Evolutionary conservation across 2,888 invertebrate genomes (phyloP).

Genomic region (Lithophane ornitopus): DNA sequence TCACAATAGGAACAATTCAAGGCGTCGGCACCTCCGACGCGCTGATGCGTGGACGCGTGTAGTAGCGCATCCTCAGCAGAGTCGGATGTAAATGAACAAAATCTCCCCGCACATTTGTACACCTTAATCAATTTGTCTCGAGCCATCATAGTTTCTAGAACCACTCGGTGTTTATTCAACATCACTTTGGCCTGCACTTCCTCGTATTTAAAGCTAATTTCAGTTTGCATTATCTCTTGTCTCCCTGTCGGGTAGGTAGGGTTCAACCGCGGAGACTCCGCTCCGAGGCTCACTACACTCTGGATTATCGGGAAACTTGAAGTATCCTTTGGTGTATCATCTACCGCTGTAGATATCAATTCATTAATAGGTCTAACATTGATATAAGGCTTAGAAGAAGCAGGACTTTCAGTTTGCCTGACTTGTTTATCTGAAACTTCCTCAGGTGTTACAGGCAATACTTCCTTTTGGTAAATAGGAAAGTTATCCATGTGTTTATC

Average conservation of each 20-base stretch:
- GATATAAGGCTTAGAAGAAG: constrained; percentile 72
- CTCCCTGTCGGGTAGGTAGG: constrained; percentile 65
- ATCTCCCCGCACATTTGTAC: constrained; percentile 86
- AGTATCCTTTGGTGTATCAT: constrained; percentile 40
- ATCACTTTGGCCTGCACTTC: constrained; percentile 81
- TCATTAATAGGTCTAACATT: constrained; percentile 85
- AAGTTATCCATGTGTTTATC: constrained; percentile 86
- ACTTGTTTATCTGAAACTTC: constrained; percentile 33
- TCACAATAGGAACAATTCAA: constrained; percentile 91
- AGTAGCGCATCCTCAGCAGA: constrained; percentile 80
- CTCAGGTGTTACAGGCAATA: constrained; percentile 44
- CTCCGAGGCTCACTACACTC: constrained; percentile 89
- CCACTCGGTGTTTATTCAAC: constrained; percentile 81
- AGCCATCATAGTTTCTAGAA: constrained; percentile 87
- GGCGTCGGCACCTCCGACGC: constrained; percentile 82
- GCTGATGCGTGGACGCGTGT: constrained; percentile 83
- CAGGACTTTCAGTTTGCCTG: constrained; percentile 45
- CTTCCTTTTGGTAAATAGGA: constrained; percentile 75
- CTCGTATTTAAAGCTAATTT: constrained; percentile 76
- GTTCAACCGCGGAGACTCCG: constrained; percentile 63
- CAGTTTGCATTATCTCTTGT: constrained; percentile 51
- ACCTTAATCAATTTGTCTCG: constrained; percentile 84
- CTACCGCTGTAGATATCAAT: constrained; percentile 73
- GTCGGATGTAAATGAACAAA: constrained; percentile 83
- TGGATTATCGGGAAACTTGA: constrained; percentile 84